A percentile compares a stretch with the other conserved stretches of the same genome.
These are phyloP conservation scores for Monochamus saltuarius DNA, from an alignment of 1,140 invertebrate species.

Conservation along the genomic window DNA sequence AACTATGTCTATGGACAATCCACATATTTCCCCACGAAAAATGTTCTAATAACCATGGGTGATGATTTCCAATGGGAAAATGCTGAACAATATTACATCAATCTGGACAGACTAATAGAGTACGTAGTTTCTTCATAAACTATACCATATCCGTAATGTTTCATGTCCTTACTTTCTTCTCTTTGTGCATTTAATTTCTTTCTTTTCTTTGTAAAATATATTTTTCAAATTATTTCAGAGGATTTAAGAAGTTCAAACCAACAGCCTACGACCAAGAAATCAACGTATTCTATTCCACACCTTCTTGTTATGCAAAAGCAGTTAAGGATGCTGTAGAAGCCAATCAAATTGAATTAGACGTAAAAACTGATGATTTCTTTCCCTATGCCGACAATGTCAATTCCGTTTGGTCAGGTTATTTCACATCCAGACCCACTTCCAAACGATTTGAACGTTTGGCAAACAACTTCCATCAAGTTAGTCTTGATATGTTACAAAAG, in stretches of 20 bases:
- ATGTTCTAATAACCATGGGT: slow-evolving; percentile 90
- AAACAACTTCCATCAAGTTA: slow-evolving; percentile 77
- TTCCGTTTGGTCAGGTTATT: slow-evolving; percentile 95
- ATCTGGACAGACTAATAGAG: slow-evolving; percentile 88
- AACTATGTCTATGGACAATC: slow-evolving; percentile 53
- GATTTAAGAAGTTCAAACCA: too few species aligned
- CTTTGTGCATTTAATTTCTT: slow-evolving; percentile 84
- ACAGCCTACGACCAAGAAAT: slow-evolving; percentile 66
- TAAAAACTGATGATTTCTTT: slow-evolving; percentile 68
- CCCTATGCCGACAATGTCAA: slow-evolving; percentile 87
- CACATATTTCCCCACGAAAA: slow-evolving; percentile 62
- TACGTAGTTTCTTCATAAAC: slow-evolving; percentile 64
- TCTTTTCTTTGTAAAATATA: slow-evolving; percentile 50
- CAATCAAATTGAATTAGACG: slow-evolving; percentile 19
- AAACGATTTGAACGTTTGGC: slow-evolving; percentile 78
- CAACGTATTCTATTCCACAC: slow-evolving; percentile 94
- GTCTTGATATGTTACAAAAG: slow-evolving; percentile 4
- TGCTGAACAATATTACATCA: slow-evolving; percentile 81
- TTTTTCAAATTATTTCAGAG: too few species aligned
- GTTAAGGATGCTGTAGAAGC: slow-evolving; percentile 64
- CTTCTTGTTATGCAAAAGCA: slow-evolving; percentile 88
- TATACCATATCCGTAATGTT: slow-evolving; percentile 73
- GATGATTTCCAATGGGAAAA: slow-evolving; percentile 89
- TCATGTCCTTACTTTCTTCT: slow-evolving; percentile 63
- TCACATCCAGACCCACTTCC: slow-evolving; percentile 82